Evolutionary conservation across 2,113 vertebrate species (phyloP), one percentile per base, ranked within the genome.

Genomic region (Ceyx margarethae): DNA sequence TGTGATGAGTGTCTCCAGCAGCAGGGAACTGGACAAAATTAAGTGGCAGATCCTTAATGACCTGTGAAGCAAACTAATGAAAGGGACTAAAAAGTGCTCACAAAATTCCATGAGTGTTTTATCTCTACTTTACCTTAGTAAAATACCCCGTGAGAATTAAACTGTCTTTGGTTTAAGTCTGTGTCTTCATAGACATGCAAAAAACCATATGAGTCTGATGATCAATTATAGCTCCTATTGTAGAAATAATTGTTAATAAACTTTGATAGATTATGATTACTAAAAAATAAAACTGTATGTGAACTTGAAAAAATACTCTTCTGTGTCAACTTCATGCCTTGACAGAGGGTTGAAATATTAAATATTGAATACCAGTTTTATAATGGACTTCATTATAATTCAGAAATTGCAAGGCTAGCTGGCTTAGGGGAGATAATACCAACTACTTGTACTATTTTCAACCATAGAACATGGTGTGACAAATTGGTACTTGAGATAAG

Each of bases 11-110:
- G 67, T 71, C 43, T 87, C 31, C 43, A 61, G 71, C 33, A 64
- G 66, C 58, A 67, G 51, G 46, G 28, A 91, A 46, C 46, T 37
- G n/a, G 28, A 58, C 42, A 82, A 76, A 87, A 92, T 79, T 82
- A 89, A 89, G 53, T 81, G 37, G 18, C 45, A 67, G n/a, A 42
- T 91, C 54, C 53, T 51, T 94, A 85, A 95, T 77, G 75, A 69
- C 45, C 58, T 91, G 81, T 69, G 75, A 91, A 80, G 13, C 13
- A 95, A 85, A 79, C 28, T 76, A 82, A 89, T 73, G 67, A 82
- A 79, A 92, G 33, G 45, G 42, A 62, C 54, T 45, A 46, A 65
- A 65, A 85, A 69, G 16, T 43, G 23, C 35, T 42, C 15, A 22
- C 6, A 54, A 76, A 91, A 62, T 80, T 37, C 75, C 28, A 7